A percentile compares a stretch with the other conserved stretches of the same genome.
These are phyloP conservation scores for Deilephila elpenor DNA, from an alignment of 2,888 invertebrate species.

Conservation along the genomic window DNA sequence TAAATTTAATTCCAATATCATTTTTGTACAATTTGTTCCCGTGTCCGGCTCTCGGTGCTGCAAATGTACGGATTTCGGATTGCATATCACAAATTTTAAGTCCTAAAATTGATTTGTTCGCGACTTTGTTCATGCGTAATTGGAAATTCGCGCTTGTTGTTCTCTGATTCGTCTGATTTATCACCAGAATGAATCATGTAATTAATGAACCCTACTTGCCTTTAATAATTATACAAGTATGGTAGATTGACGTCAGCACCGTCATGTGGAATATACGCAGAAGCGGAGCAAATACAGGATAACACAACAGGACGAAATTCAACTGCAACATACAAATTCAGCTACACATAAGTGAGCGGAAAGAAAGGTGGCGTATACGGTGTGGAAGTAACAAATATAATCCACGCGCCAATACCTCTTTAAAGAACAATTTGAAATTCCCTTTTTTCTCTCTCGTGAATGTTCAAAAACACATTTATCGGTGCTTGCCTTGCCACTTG, in stretches of 20 bases:
- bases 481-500: background rate
- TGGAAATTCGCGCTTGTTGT: too few relatives aligned
- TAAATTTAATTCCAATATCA: conserved; percentile 50
- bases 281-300: too few relatives aligned
- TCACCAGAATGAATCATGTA: too few relatives aligned
- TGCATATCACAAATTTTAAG: background rate
- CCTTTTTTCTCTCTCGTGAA: conserved; percentile 26
- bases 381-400: background rate
- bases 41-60: background rate
- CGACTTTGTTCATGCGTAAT: background rate
- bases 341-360: background rate
- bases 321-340: too few relatives aligned
- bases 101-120: background rate
- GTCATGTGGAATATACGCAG: too few relatives aligned
- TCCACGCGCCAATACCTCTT: conserved; percentile 1
- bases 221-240: too few relatives aligned
- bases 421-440: background rate
- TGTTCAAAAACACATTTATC: conserved; percentile 27
- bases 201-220: too few relatives aligned
- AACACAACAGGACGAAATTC: too few relatives aligned
- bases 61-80: background rate
- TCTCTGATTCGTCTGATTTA: too few relatives aligned
- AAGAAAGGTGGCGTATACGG: background rate
- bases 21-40: background rate
- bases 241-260: too few relatives aligned